A percentile compares a stretch with the other conserved stretches of the same genome.
These are phyloP conservation scores for Metaphire vulgaris DNA, from an alignment of 1,140 invertebrate species.

Conservation along the genomic window DNA sequence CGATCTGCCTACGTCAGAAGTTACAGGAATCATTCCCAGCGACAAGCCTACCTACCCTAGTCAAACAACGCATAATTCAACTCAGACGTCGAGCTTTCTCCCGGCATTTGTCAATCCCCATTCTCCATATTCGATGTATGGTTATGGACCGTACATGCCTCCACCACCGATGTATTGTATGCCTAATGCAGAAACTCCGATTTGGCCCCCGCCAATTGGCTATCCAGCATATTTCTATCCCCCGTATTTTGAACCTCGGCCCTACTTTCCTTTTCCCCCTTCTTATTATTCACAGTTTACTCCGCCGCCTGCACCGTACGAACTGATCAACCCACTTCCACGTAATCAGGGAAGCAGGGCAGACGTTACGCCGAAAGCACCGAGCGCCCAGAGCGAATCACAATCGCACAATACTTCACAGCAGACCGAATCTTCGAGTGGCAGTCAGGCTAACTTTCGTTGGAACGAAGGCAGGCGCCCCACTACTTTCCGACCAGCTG, in stretches of 20 bases:
- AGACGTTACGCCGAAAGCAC: background rate
- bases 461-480: background rate
- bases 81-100: background rate
- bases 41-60: background rate
- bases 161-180: background rate
- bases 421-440: background rate
- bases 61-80: background rate
- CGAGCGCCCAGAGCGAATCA: background rate
- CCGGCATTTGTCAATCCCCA: background rate
- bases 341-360: background rate
- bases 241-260: background rate
- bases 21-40: background rate
- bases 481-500: background rate
- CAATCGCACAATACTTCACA: background rate
- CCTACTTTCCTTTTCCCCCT: background rate
- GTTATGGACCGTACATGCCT: background rate
- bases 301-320: background rate
- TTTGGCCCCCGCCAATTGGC: background rate
- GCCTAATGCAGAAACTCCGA: background rate
- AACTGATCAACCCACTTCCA: background rate
- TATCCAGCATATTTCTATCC: background rate
- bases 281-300: background rate
- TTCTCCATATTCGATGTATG: background rate
- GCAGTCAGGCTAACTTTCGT: background rate
- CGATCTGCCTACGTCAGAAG: background rate